phyloP scores from a whole-genome alignment of 2,113 vertebrate species.

The Tetrao urogallus region DNA sequence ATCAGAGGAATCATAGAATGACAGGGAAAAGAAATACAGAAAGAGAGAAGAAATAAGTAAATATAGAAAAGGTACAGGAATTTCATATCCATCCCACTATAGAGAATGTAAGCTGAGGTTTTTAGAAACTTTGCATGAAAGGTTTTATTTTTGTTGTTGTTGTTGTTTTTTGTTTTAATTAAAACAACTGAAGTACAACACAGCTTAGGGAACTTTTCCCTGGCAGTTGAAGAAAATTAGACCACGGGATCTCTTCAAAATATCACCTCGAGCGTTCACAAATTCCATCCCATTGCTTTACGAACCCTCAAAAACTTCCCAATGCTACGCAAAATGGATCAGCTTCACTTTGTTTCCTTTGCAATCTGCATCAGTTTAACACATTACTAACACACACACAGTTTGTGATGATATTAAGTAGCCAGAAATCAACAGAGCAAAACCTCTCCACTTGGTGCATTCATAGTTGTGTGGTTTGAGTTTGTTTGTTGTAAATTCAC shows the following conservation, averaged over 20 bases:
- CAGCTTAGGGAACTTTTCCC: neutral
- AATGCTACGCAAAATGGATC: neutral
- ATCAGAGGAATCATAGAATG: neutral
- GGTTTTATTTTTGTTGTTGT: neutral
- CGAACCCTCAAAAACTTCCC: neutral
- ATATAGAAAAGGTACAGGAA: neutral
- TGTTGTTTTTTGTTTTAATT: neutral
- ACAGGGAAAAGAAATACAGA: neutral
- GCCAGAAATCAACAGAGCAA: neutral
- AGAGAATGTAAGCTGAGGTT: neutral
- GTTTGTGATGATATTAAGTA: neutral
- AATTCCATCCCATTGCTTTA: neutral
- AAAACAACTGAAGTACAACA: neutral
- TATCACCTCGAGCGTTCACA: neutral
- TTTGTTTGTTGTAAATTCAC: neutral
- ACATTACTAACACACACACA: neutral
- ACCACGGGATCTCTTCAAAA: neutral
- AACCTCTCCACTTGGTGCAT: neutral
- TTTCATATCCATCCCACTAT: neutral
- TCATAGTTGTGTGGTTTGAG: accelerated
- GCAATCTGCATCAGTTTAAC: neutral
- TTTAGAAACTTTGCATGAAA: neutral
- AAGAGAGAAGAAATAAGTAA: neutral
- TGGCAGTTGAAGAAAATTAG: neutral
- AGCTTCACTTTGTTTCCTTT: neutral